Conservation (phyloP, 2,113 vertebrate species). For the Silurus meridionalis region DNA sequence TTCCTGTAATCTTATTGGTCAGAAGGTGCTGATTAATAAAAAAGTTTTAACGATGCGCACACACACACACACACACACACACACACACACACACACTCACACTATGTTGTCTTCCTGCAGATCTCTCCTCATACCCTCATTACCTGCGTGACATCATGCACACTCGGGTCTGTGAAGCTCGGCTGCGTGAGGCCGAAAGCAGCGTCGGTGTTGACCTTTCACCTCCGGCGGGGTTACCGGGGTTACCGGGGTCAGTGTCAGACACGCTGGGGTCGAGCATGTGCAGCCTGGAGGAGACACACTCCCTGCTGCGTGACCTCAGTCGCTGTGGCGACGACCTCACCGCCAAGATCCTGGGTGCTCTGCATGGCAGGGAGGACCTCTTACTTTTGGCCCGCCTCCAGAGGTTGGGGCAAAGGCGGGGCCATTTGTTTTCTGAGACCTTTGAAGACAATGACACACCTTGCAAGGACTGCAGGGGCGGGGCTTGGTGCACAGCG, state of each 20-base stretch:
- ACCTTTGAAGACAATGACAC: constrained; percentile 87
- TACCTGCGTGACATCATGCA: constrained; percentile 88
- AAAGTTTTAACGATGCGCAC: neutral
- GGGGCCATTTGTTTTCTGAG: constrained; percentile 85
- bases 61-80: no score
- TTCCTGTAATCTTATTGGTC: neutral
- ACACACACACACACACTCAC: neutral
- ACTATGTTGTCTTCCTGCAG: constrained; percentile 50
- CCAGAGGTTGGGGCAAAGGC: constrained; percentile 74
- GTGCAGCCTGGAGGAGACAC: constrained; percentile 89
- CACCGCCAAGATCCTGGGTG: constrained; percentile 87
- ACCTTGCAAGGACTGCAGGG: constrained; percentile 84
- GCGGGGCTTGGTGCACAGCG: constrained; percentile 59
- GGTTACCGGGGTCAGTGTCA: constrained; percentile 49
- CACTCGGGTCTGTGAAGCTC: constrained; percentile 80
- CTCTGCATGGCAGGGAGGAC: constrained; percentile 79
- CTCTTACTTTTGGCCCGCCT: constrained; percentile 79
- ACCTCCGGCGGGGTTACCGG: constrained; percentile 84
- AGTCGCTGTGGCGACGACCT: constrained; percentile 78
- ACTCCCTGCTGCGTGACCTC: constrained; percentile 79
- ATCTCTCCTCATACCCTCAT: constrained; percentile 73
- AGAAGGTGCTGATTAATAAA: neutral
- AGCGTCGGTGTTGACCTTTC: constrained; percentile 86
- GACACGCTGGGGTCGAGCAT: constrained; percentile 93
- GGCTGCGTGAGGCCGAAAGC: constrained; percentile 73